A percentile compares a stretch with the other conserved stretches of the same genome.
These are phyloP conservation scores for Smutsia gigantea DNA, from an alignment of 2,797 vertebrate genomes.

Conservation along the genomic window DNA sequence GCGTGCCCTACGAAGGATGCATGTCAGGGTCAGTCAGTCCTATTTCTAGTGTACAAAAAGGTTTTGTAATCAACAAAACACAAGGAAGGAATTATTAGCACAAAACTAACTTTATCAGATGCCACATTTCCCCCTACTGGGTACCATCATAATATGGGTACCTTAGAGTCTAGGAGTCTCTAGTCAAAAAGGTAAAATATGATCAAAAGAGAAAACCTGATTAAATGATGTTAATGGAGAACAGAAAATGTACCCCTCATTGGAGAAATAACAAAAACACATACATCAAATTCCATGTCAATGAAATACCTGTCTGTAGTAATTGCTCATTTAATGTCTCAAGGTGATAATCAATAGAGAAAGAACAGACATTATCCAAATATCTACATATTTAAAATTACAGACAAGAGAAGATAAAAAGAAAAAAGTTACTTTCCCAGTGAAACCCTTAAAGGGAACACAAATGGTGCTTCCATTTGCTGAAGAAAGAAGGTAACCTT, in stretches of 20 bases:
- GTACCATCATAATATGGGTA: neutral
- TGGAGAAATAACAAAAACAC: neutral
- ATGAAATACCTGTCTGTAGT: neutral
- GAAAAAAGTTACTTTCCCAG: neutral
- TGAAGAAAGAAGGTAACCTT: neutral
- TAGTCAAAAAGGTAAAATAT: neutral
- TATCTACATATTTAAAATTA: neutral
- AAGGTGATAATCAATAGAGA: neutral
- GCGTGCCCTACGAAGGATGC: constrained; percentile 89
- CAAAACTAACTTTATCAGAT: neutral
- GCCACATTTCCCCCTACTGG: neutral
- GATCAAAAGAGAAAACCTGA: neutral
- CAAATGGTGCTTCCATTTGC: neutral
- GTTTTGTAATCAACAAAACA: neutral
- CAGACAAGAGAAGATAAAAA: neutral
- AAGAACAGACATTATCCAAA: neutral
- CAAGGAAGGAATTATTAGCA: neutral
- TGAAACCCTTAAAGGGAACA: neutral
- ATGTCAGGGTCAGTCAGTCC: neutral
- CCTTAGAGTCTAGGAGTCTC: neutral
- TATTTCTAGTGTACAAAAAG: neutral
- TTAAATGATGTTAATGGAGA: neutral
- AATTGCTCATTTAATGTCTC: neutral
- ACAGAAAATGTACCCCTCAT: neutral
- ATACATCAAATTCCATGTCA: neutral